Percentiles rank a stretch among this genome's conserved stretches.
phyloP scores from a whole-genome alignment of 2,888 invertebrate species.

The Steinernema hermaphroditum region DNA sequence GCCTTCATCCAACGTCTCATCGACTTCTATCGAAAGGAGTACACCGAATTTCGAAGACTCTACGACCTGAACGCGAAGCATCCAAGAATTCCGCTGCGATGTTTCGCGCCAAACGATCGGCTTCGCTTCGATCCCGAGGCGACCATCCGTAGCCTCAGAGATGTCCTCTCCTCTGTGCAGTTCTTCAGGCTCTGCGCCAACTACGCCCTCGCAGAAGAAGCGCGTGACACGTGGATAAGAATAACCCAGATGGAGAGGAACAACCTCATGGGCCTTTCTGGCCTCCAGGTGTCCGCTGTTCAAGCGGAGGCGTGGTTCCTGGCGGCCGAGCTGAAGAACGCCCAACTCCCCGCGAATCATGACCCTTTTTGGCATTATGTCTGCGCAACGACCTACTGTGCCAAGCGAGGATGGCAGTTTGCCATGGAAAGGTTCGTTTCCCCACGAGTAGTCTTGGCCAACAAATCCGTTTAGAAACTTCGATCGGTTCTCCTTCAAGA shows the following conservation, averaged over 20 bases:
- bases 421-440: background rate
- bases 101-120: background rate
- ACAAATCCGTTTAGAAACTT: background rate
- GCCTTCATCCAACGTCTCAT: background rate
- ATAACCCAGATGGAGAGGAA: background rate
- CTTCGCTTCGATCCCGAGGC: background rate
- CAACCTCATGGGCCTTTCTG: background rate
- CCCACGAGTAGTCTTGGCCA: background rate
- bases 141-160: background rate
- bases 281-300: background rate
- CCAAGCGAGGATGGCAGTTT: background rate
- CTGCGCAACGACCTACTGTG: background rate
- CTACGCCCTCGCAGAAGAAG: background rate
- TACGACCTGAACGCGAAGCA: background rate
- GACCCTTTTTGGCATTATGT: background rate
- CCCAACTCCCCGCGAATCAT: background rate
- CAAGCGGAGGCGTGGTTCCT: background rate
- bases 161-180: background rate
- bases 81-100: background rate
- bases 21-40: background rate
- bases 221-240: background rate
- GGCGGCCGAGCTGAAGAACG: background rate
- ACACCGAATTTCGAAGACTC: background rate
- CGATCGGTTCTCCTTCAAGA: background rate
- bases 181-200: conserved; percentile 7